These are phyloP conservation scores for Chloropsis hardwickii DNA, from an alignment of 2,113 vertebrate genomes.

Conservation along the genomic window DNA sequence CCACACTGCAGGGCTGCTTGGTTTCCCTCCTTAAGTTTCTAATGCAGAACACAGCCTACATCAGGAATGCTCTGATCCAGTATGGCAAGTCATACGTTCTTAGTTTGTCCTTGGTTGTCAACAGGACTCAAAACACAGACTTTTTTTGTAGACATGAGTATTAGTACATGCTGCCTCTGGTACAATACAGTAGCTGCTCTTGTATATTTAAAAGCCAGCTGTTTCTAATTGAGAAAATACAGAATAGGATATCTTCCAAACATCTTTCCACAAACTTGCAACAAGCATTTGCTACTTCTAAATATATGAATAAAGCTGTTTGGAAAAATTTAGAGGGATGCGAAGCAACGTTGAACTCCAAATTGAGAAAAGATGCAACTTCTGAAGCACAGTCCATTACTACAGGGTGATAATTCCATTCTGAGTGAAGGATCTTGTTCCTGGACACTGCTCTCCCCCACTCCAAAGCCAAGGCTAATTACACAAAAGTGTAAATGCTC, in stretches of 20 bases:
- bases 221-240: conserved; percentile 29
- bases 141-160: neutral
- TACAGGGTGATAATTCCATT: neutral
- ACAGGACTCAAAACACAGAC: neutral
- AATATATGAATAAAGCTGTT: neutral
- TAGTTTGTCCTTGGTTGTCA: neutral
- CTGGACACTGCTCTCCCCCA: neutral
- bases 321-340: neutral
- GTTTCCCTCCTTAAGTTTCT: neutral
- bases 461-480: neutral
- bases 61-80: neutral
- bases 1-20: neutral
- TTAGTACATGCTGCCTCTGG: neutral
- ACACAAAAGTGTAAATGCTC: neutral
- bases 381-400: neutral
- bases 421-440: neutral
- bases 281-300: neutral
- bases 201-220: conserved; percentile 6
- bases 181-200: conserved; percentile 48
- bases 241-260: conserved; percentile 38
- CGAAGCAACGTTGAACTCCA: neutral
- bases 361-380: neutral
- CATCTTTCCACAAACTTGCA: neutral
- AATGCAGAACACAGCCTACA: neutral
- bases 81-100: neutral